Conservation (phyloP, 2,113 vertebrate species). For the Montifringilla adamsi region DNA sequence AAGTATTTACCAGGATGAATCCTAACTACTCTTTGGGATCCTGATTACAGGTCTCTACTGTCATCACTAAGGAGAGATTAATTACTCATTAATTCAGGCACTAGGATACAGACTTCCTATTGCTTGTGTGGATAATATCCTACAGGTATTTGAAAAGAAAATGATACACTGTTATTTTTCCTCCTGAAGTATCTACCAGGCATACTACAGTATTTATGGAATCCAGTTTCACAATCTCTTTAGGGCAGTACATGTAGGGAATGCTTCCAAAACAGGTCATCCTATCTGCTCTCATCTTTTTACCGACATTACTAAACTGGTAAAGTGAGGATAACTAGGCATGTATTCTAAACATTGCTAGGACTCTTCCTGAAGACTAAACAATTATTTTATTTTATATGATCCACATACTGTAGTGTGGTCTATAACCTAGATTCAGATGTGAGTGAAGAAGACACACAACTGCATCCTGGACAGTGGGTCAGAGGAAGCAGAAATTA, state of each 20-base stretch:
- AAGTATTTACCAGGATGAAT: neutral
- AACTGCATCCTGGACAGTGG: neutral
- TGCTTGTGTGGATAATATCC: neutral
- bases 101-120: neutral
- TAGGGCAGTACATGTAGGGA: neutral
- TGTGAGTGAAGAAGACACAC: neutral
- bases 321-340: neutral
- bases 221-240: neutral
- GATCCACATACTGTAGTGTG: neutral
- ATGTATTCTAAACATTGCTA: neutral
- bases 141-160: neutral
- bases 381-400: neutral
- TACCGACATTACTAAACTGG: neutral
- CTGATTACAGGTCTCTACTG: neutral
- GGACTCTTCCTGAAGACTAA: neutral
- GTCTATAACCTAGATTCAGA: neutral
- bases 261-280: neutral
- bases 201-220: neutral
- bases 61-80: neutral
- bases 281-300: neutral
- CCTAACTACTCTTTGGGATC: neutral
- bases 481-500: neutral
- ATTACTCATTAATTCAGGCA: neutral
- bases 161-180: neutral
- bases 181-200: neutral